Percentiles rank a stretch among this genome's conserved stretches.
phyloP scores from a whole-genome alignment of 2,797 vertebrate species.

The Hippoglossus hippoglossus region DNA sequence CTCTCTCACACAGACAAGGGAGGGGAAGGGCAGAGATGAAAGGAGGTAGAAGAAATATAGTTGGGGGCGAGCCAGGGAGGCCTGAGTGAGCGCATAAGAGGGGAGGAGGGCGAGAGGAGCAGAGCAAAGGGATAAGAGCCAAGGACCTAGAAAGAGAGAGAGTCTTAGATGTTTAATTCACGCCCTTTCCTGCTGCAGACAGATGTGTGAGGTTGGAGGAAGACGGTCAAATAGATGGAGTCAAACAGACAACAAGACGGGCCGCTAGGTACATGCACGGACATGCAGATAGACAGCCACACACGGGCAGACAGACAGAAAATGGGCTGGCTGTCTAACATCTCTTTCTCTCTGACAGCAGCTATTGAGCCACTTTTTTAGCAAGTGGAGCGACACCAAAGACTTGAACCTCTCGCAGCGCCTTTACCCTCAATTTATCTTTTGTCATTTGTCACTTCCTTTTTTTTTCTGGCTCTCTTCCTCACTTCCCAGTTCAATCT shows the following conservation, averaged over 20 bases:
- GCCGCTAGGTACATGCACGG: constrained; percentile 26
- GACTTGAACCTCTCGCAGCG: constrained; percentile 43
- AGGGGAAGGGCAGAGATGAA: constrained; percentile 70
- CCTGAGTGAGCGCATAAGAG: constrained; percentile 48
- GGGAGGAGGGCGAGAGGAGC: constrained; percentile 50
- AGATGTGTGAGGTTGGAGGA: constrained; percentile 43
- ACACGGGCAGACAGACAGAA: constrained; percentile 36
- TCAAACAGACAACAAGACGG: constrained; percentile 37
- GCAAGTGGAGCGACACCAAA: constrained; percentile 41
- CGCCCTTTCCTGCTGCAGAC: constrained; percentile 42
- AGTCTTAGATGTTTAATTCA: constrained; percentile 71
- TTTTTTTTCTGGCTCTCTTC: constrained; percentile 1
- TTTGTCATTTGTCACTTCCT: constrained; percentile 46
- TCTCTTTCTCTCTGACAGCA: constrained; percentile 35
- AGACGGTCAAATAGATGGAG: constrained; percentile 29
- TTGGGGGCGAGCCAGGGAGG: constrained; percentile 56
- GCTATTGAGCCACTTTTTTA: constrained; percentile 40
- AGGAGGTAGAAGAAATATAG: constrained; percentile 64
- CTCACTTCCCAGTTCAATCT: constrained; percentile 38
- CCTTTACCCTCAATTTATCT: constrained; percentile 48
- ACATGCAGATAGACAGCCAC: constrained; percentile 35
- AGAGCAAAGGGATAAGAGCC: constrained; percentile 59
- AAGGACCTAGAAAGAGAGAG: constrained; percentile 46
- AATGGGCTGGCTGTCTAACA: constrained; percentile 28
- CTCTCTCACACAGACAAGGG: constrained; percentile 43